Conservation (phyloP, 1,140 invertebrate species). For the Sminthurides bifidus region DNA sequence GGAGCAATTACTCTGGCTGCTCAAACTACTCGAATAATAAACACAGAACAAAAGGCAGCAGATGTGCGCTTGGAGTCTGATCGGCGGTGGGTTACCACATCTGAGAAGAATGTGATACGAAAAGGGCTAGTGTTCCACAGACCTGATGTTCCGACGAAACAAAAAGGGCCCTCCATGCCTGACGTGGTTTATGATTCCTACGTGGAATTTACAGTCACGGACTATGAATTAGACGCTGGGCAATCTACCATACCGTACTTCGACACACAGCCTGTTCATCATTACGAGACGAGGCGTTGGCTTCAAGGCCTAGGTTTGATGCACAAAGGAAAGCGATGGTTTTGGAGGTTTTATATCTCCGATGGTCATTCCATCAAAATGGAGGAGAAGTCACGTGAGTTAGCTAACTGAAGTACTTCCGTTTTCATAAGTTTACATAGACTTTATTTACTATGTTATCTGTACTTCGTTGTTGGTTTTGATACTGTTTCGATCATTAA, state of each 20-base stretch:
- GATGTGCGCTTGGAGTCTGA: no score
- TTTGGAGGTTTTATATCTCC: conserved; percentile 6
- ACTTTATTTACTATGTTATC: no score
- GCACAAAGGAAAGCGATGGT: conserved; percentile 1
- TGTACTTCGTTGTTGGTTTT: no score
- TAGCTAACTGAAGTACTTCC: no score
- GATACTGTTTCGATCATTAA: no score
- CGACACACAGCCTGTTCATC: conserved; percentile 2
- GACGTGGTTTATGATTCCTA: conserved; percentile 6
- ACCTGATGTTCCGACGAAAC: neutral
- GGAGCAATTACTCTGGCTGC: neutral
- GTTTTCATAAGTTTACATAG: no score
- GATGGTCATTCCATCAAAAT: conserved; percentile 1
- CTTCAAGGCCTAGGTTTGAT: neutral
- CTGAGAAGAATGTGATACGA: no score
- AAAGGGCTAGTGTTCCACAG: no score
- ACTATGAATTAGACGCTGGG: neutral
- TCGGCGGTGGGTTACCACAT: no score
- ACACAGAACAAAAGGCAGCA: no score
- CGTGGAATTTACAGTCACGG: neutral
- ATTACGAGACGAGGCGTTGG: conserved; percentile 3
- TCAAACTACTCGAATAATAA: neutral
- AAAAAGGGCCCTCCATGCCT: conserved; percentile 1
- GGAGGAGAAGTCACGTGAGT: no score
- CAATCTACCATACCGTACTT: conserved; percentile 4